Conservation (phyloP, 2,888 invertebrate species). For the Sesamia inferens region DNA sequence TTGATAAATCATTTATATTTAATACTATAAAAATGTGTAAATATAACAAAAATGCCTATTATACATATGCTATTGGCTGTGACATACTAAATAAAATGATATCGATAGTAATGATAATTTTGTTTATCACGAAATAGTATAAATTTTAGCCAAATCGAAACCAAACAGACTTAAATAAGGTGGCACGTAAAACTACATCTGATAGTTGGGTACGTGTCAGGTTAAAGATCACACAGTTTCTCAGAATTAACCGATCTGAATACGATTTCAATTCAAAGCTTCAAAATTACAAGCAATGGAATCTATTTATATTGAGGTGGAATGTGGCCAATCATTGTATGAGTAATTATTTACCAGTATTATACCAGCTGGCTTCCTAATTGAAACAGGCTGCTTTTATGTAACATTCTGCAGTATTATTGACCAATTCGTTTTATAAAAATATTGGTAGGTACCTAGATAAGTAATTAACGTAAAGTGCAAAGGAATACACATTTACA, state of each 20-base stretch:
- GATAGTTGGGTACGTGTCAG: constrained; percentile 30
- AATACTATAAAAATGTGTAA: neutral
- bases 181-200: constrained; percentile 11
- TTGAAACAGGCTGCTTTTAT: neutral
- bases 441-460: neutral
- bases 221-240: constrained; percentile 46
- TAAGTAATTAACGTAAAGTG: neutral
- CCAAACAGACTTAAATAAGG: constrained; percentile 6
- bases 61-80: neutral
- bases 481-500: constrained; percentile 5
- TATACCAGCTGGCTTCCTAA: neutral
- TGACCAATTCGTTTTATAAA: neutral
- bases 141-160: neutral
- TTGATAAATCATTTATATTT: neutral
- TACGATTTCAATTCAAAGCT: constrained; percentile 37
- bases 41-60: neutral
- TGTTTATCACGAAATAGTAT: neutral
- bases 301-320: constrained; percentile 22
- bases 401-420: too few relatives aligned
- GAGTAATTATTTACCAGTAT: neutral
- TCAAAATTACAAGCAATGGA: constrained; percentile 17
- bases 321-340: neutral
- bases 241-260: constrained; percentile 33
- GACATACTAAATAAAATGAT: neutral
- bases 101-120: neutral